Evolutionary conservation across 2,888 invertebrate genomes (phyloP), one percentile per base, ranked within the genome.

Genomic region (Itoplectis maculator): DNA sequence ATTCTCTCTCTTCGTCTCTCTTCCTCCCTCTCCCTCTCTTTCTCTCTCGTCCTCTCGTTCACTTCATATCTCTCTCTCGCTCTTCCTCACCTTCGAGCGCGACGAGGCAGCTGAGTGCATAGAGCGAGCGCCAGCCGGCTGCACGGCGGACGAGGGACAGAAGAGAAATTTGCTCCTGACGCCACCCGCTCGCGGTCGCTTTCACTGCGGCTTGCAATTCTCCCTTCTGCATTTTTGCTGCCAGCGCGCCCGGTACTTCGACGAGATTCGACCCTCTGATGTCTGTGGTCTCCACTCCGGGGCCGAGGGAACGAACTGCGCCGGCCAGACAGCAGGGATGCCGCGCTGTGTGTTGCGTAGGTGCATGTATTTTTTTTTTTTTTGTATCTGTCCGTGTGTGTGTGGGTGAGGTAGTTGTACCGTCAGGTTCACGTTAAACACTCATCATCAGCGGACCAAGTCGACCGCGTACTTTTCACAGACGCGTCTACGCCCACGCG

Each of bases 211-310:
- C 79, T 81, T 70, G 79, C 77, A 75, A 75, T 81, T 81, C 54
- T 82, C 63, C 82, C 59, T 79, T 72, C 20, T 79, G 74, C 47
- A 66, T 79, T 82, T 82, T 75, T 66, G 49, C 74, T 74, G 66
- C 68, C 54, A 59, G 72, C 66, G 59, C 37, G 29, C 47, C 45
- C 49, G 61, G 47, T 78, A 47, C 83, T 76, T 74, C 77, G 82
- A 82, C 86, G 84, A 90, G 90, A 90, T 90, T 86, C 88, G 79
- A 82, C 82, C 72, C 84, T 80, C 88, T 84, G 90, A 90, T 89
- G 90, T 90, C 89, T 90, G 87, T 59, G 56, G 73, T 81, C 73
- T 69, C 54, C 18, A 37, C 29, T n/a, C n/a, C 5, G 9, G n/a
- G 11, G n/a, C 8, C 23, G 40, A 61, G 47, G 20, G 42, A 73